Evolutionary conservation across 2,797 vertebrate genomes (phyloP).

Genomic region (Hipposideros larvatus): DNA sequence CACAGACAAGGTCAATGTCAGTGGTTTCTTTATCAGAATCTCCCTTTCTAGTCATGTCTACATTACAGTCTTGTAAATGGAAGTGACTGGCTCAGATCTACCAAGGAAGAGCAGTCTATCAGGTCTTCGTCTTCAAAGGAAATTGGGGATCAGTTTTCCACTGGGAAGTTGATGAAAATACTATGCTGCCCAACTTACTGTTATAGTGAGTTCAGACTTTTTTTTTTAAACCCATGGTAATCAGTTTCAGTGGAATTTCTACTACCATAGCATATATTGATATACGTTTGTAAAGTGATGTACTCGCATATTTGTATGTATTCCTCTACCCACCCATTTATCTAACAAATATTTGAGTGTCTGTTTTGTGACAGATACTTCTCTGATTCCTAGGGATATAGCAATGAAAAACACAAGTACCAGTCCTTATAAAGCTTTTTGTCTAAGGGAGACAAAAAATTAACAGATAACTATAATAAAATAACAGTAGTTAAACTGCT

Average conservation of each 20-base stretch:
- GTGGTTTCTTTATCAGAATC: neutral
- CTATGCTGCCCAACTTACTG: rapidly evolving
- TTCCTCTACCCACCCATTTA: neutral
- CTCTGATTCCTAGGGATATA: neutral
- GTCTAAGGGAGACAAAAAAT: neutral
- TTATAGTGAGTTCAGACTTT: neutral
- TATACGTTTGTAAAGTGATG: neutral
- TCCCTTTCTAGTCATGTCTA: neutral
- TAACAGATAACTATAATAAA: neutral
- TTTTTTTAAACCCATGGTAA: neutral
- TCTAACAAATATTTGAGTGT: neutral
- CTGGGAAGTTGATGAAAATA: neutral
- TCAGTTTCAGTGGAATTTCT: neutral
- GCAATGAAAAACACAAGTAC: neutral
- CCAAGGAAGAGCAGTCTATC: no score
- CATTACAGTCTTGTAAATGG: neutral
- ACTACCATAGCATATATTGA: rapidly evolving
- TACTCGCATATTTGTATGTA: rapidly evolving
- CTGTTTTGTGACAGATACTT: neutral
- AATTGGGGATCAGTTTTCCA: neutral
- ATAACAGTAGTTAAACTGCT: neutral
- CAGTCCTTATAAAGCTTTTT: neutral
- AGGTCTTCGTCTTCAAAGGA: neutral
- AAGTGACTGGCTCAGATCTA: neutral
- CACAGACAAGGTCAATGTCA: neutral